These are phyloP conservation scores for Onthophagus sagittarius DNA, from an alignment of 2,888 invertebrate genomes.

Conservation along the genomic window DNA sequence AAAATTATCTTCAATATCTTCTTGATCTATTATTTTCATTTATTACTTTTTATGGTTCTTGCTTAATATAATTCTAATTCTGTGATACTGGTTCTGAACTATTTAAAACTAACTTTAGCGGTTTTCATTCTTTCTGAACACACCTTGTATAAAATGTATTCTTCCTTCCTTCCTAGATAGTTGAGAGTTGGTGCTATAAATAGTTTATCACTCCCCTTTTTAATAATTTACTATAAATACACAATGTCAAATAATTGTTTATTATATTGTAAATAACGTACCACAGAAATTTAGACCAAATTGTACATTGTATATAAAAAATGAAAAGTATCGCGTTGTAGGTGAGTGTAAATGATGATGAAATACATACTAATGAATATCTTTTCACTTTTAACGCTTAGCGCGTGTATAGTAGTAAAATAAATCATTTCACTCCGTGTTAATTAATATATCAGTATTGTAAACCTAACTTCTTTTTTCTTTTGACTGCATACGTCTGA, in stretches of 20 bases:
- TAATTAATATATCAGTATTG: background rate
- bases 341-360: no score
- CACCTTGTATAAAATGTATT: background rate
- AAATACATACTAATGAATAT: background rate
- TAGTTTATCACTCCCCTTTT: background rate
- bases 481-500: background rate
- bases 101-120: background rate
- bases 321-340: no score
- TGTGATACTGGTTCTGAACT: background rate
- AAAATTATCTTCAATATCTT: background rate
- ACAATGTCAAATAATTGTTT: constrained; percentile 18
- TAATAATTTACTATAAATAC: constrained; percentile 2
- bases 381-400: background rate
- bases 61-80: background rate
- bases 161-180: background rate
- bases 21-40: background rate
- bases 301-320: constrained; percentile 25
- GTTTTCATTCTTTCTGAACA: background rate
- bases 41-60: background rate
- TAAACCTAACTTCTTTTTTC: background rate
- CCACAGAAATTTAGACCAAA: constrained; percentile 18
- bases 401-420: background rate
- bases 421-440: background rate
- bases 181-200: background rate
- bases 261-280: constrained; percentile 16